Conservation (phyloP, 2,888 invertebrate genomes). For the Platypus cylindrus region DNA sequence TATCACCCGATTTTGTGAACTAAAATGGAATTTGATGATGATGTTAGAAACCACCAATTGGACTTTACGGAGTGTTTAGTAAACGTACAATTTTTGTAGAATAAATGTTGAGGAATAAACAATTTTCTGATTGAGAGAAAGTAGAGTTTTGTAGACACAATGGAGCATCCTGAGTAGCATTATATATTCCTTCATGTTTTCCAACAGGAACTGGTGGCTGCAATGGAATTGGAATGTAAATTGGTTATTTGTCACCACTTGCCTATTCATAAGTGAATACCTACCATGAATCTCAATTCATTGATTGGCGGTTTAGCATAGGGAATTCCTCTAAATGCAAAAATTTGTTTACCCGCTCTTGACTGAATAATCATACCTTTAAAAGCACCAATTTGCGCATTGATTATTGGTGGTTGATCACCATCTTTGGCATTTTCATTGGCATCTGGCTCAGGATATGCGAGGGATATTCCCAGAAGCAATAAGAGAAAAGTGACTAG, state of each 20-base stretch:
- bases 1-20: constrained; percentile 26
- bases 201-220: constrained; percentile 31
- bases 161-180: constrained; percentile 31
- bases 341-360: constrained; percentile 24
- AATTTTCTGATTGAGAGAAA: constrained; percentile 44
- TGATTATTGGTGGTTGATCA: constrained; percentile 14
- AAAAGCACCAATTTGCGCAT: constrained; percentile 23
- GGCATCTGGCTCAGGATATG: constrained; percentile 17
- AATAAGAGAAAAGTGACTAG: constrained; percentile 5
- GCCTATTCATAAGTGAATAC: background rate
- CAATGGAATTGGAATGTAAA: constrained; percentile 1
- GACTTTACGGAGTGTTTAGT: background rate
- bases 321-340: constrained; percentile 25
- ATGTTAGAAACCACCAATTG: background rate
- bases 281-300: constrained; percentile 33
- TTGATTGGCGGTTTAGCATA: constrained; percentile 27
- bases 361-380: constrained; percentile 24
- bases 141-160: constrained; percentile 30
- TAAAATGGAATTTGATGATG: constrained; percentile 14
- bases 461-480: constrained; percentile 11
- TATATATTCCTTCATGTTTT: constrained; percentile 28
- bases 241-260: too few relatives aligned
- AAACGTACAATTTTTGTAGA: constrained; percentile 39
- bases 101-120: constrained; percentile 51
- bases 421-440: constrained; percentile 12